phyloP scores from a whole-genome alignment of 2,888 invertebrate genomes.

The Amphipyra tragopoginis region DNA sequence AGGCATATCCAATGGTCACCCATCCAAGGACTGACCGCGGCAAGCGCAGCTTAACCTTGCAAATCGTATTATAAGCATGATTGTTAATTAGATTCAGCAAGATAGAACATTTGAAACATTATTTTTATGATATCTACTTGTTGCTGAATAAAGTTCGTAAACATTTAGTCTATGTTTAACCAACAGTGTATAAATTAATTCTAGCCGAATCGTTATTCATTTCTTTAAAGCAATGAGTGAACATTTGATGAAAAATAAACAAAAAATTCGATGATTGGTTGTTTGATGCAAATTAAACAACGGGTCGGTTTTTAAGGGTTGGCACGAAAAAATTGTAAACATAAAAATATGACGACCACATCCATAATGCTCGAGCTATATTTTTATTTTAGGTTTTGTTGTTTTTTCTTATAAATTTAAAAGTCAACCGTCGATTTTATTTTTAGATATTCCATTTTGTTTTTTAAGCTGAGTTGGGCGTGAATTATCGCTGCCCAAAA shows the following conservation, averaged over 20 bases:
- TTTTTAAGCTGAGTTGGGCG: slow-evolving; percentile 8
- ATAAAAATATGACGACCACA: slow-evolving; percentile 32
- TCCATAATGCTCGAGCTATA: slow-evolving; percentile 38
- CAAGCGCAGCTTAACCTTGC: too few species aligned
- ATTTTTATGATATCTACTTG: too few species aligned
- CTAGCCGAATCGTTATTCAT: slow-evolving; percentile 11
- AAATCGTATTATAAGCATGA: too few species aligned
- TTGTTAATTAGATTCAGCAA: too few species aligned
- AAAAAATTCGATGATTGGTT: slow-evolving; percentile 42
- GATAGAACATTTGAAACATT: neutral
- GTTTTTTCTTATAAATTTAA: slow-evolving; percentile 27
- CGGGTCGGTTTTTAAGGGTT: slow-evolving; percentile 19
- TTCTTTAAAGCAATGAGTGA: slow-evolving; percentile 11
- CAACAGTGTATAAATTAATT: neutral
- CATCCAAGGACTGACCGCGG: too few species aligned
- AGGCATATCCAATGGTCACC: too few species aligned
- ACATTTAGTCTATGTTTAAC: neutral
- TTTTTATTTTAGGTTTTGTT: slow-evolving; percentile 40
- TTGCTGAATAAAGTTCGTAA: too few species aligned
- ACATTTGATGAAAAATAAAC: slow-evolving; percentile 38
- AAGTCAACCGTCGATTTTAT: slow-evolving; percentile 17
- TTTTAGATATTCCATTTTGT: slow-evolving; percentile 12
- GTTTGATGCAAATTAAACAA: slow-evolving; percentile 48
- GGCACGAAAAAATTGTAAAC: slow-evolving; percentile 23
- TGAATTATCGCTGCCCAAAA: slow-evolving; percentile 1